phyloP scores from a whole-genome alignment of 2,113 vertebrate species.

The Bucco capensis region DNA sequence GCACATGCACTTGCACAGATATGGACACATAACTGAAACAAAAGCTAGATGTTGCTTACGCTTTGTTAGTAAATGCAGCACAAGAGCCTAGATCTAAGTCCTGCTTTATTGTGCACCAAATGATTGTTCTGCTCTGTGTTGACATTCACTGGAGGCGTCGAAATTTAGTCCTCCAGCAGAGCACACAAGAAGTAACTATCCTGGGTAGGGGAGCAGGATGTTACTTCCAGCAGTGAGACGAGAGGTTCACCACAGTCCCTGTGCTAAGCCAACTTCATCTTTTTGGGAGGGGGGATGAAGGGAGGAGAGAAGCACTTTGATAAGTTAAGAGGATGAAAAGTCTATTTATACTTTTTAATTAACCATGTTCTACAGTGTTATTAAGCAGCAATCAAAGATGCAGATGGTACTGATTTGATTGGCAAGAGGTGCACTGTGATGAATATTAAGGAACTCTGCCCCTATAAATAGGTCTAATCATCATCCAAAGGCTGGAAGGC shows the following conservation, averaged over 20 bases:
- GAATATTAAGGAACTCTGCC: constrained; percentile 72
- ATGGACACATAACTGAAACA: not conserved
- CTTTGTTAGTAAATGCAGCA: not conserved
- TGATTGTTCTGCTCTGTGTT: not conserved
- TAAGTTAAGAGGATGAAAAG: constrained; percentile 65
- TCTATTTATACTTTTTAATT: constrained; percentile 82
- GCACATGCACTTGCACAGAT: not conserved
- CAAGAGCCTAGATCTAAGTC: not conserved
- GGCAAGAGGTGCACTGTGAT: constrained; percentile 61
- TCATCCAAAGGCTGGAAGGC: constrained; percentile 48
- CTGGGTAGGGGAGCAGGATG: not conserved
- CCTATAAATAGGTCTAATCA: constrained; percentile 81
- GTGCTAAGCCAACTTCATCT: not conserved
- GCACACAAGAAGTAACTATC: not conserved
- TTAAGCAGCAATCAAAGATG: constrained; percentile 77
- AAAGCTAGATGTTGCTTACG: not conserved
- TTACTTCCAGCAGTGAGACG: not conserved
- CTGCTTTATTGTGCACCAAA: not conserved
- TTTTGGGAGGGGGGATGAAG: not conserved
- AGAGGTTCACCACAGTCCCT: not conserved
- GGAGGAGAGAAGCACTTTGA: constrained; percentile 19
- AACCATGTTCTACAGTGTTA: constrained; percentile 72
- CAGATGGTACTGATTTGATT: constrained; percentile 76
- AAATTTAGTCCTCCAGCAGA: not conserved
- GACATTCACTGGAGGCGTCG: not conserved